Evolutionary conservation across 2,888 invertebrate genomes (phyloP), one percentile per base, ranked within the genome.

Genomic region (Trachelus iudaicus): DNA sequence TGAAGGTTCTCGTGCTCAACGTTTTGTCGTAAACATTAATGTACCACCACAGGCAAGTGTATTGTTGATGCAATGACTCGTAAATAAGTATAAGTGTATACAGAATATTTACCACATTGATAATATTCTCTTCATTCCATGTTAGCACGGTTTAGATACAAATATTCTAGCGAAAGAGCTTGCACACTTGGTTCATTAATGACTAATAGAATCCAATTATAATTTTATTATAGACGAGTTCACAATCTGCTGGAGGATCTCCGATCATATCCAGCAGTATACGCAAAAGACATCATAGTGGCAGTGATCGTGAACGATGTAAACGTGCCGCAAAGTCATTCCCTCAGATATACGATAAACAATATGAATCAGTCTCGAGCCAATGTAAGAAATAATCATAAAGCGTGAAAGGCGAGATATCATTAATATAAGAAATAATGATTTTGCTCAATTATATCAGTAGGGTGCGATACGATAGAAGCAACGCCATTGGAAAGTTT

Each of bases 21-120:
- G 90, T 56, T 90, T 92, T 81, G 88, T 90, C 34, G 90, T 91
- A 31, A 91, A 91, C 81, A 91, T 92, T 33, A 91, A 89, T 83
- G 90, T 91, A 68, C 91, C 91, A 31, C 83, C 89, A 30, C 88
- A 89, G 85, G 89, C 85, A 81, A 77, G 33, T 33, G 30, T 34
- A 35, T 33, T 71, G 34, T 40, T 75, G 2, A 1, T 56, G 4
- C 23, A 73, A 74, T 76, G n/a, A 13, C 37, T 75, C 30, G 77
- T 73, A 11, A 69, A 30, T 37, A 75, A 77, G 37, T 11, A 34
- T 56, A 23, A 56, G 23, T 23, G 23, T 71, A 23, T 11, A 71
- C 71, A 33, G 3, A 11, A 71, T 71, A 15, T 34, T 2, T 71
- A 71, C 4, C 23, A 56, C 6, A 23, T 56, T 56, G 9, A 56